phyloP scores from a whole-genome alignment of 2,888 invertebrate genomes.

The Plagiodera versicolora region DNA sequence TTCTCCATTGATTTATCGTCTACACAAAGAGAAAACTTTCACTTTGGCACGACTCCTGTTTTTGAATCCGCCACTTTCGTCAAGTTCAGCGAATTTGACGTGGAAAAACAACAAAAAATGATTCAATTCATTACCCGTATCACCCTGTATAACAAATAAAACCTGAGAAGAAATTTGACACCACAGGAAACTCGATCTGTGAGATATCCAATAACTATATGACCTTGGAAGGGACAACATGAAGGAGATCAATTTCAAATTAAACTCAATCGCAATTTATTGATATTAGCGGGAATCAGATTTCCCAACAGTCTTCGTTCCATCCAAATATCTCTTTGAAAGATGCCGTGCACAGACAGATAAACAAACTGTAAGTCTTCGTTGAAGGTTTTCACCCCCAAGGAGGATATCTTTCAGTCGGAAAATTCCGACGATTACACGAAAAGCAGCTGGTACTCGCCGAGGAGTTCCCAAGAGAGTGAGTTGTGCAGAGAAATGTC shows the following conservation, averaged over 20 bases:
- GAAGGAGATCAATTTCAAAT: neutral
- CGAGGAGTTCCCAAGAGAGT: neutral
- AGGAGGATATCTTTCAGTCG: neutral
- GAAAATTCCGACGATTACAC: neutral
- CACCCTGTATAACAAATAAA: neutral
- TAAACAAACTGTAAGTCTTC: neutral
- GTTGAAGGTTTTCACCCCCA: neutral
- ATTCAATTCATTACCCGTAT: no score
- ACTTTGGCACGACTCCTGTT: no score
- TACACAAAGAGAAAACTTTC: no score
- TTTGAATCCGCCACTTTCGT: no score
- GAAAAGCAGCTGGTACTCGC: neutral
- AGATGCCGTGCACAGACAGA: constrained; percentile 2
- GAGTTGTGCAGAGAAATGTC: neutral
- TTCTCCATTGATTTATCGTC: no score
- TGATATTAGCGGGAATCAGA: neutral
- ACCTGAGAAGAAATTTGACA: neutral
- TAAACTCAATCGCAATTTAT: no score
- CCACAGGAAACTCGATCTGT: neutral
- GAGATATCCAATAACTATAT: neutral
- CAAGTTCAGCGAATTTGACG: no score
- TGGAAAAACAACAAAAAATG: no score
- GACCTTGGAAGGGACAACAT: neutral
- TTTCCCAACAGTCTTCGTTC: constrained; percentile 12
- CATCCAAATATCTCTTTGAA: constrained; percentile 9